Evolutionary conservation across 2,888 invertebrate species (phyloP), one percentile per base, ranked within the genome.

Genomic region (Acrobasis suavella): DNA sequence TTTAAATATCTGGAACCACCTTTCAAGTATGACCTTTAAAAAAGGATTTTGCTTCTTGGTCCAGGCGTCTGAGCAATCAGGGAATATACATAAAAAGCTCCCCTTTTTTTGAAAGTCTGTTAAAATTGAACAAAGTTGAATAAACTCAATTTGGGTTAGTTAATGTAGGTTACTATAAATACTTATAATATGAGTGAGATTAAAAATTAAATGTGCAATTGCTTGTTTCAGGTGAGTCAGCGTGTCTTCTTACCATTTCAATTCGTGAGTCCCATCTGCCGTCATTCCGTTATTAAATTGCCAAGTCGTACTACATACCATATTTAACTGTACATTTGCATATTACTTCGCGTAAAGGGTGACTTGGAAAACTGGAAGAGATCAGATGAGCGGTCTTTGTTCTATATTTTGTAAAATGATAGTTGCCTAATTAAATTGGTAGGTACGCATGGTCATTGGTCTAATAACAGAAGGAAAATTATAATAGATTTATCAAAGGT

Each of bases 251-350:
- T 22, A 22, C 17, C 9, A 46, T 58, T 58, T 58, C 42, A 42
- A 54, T 37, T 12, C 22, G 75, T 73, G 67, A 79, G 76, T 75
- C 64, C 62, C 72, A 72, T 74, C 72, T 73, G 71, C 68, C 75
- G 75, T 74, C 75, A 77, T 76, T 72, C 64, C 68, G 65, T 75
- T 78, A 83, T 82, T 74, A 78, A 81, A 79, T 79, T 80, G 74
- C 72, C 72, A 72, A 67, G 69, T 69, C 66, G 65, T 70, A 67
- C 64, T 69, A 69, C 49, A 22, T 32, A 32, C 7, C n/a, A 64
- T 75, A 77, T 75, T 81, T 73, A 78, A 77, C 70, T 71, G 71
- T 72, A 80, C 77, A 80, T 81, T 76, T 76, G 69, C 73, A 73
- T 81, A 80, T 82, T 81, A 80, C 80, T 72, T 66, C 32, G 64